Conservation (phyloP, 2,113 vertebrate species). For the Pionites leucogaster region DNA sequence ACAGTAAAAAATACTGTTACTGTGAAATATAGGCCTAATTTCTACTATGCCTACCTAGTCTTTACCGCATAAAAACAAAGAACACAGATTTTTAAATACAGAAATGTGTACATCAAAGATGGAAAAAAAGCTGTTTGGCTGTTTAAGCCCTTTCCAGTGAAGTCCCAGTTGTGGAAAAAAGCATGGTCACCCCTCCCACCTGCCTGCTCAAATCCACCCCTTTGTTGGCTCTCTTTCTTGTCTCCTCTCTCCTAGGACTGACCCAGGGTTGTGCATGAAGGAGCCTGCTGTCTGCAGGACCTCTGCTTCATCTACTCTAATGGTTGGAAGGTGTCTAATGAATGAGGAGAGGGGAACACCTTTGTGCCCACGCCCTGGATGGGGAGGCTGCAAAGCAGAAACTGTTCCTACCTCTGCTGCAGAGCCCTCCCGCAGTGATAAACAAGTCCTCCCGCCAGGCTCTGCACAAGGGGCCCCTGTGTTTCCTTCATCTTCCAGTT, state of each 20-base stretch:
- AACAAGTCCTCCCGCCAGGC: background rate
- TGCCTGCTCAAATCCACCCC: background rate
- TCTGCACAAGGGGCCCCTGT: background rate
- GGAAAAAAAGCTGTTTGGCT: background rate
- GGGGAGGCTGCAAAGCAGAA: background rate
- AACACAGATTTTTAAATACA: background rate
- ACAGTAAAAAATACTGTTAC: background rate
- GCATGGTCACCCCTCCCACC: background rate
- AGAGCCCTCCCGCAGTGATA: background rate
- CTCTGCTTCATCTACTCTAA: background rate
- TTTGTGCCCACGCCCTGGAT: background rate
- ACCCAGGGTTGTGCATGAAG: background rate
- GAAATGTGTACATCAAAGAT: rapidly evolving
- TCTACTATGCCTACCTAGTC: background rate
- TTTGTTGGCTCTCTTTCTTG: background rate
- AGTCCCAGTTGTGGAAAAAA: background rate
- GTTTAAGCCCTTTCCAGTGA: background rate
- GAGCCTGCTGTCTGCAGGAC: background rate
- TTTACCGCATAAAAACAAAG: background rate
- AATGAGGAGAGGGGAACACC: background rate
- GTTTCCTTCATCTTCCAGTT: background rate
- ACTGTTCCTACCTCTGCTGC: background rate
- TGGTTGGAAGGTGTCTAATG: background rate
- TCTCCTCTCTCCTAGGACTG: background rate
- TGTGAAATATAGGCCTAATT: background rate